Evolutionary conservation across 2,113 vertebrate genomes (phyloP).

Genomic region (Perccottus glenii): DNA sequence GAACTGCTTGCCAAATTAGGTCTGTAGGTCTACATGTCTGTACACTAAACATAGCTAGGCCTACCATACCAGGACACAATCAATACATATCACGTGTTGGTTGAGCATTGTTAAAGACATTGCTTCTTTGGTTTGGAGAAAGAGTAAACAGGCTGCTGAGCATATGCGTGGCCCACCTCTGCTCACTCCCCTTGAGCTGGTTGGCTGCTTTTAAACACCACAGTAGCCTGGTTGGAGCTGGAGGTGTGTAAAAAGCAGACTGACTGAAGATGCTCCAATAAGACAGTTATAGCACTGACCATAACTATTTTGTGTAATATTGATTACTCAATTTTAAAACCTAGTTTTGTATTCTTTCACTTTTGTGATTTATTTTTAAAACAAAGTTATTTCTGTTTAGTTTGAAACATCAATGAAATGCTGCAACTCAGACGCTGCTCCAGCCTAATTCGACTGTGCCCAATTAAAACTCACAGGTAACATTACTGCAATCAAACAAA

Average conservation of each 20-base stretch:
- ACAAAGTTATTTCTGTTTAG: background rate
- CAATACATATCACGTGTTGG: too few relatives aligned
- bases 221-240: constrained; percentile 51
- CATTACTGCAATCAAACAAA: background rate
- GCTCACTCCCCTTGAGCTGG: constrained; percentile 51
- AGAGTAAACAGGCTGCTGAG: background rate
- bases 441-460: constrained; percentile 57
- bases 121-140: background rate
- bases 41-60: too few relatives aligned
- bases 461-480: constrained; percentile 63
- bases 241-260: constrained; percentile 18
- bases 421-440: constrained; percentile 70
- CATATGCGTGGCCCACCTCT: background rate
- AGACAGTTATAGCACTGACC: too few relatives aligned
- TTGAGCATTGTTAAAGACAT: too few relatives aligned
- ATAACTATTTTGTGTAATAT: too few relatives aligned
- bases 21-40: too few relatives aligned
- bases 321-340: too few relatives aligned
- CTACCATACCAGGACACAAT: too few relatives aligned
- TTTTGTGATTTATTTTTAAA: too few relatives aligned
- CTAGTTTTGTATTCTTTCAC: too few relatives aligned
- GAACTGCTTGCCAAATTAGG: too few relatives aligned
- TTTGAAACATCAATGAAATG: constrained; percentile 69
- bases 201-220: constrained; percentile 35
- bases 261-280: background rate